Base-by-base conservation (phyloP, 2,113 vertebrate species). In the Dasyornis broadbenti region DNA sequence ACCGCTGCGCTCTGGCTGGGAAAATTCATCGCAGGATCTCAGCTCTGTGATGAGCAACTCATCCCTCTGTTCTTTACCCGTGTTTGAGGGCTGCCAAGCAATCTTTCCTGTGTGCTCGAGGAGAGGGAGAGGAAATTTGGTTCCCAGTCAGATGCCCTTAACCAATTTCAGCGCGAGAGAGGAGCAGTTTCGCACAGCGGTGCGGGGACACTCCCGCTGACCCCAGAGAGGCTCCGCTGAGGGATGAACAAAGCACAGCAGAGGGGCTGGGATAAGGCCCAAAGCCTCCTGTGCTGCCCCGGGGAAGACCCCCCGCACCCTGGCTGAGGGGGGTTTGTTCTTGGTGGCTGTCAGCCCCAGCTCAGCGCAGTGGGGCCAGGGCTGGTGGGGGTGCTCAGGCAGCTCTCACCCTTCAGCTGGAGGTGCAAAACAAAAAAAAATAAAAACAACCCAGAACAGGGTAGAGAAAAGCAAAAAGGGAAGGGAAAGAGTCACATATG, bases 311-410 rank as follows among this genome's bases (percentile, higher is more conserved):
- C 21, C 6, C 17, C 16, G 24, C 45, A 21, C 7, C 28, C 39
- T 27, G 42, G n/a, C 39, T 39, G 5, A 66, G 18, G 3, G 1
- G 18, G 6, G 23, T 63, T 66, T 35, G 20, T 47, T 50, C 63
- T 33, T 13, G 4, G 18, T 21, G 47, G 52, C 54, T 56, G 44
- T 28, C 56, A 53, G 42, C 21, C 61, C 13, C 8, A 2, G 39
- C 26, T 37, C 61, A 72, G 13, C 0, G 0, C 0, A 1, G 22
- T 6, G 28, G 26, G 54, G 5, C 20, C 9, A 0, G 15, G 44
- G 16, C 22, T 47, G 28, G 11, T 10, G 27, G 42, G 69, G 31
- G 15, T 0, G 13, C 11, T 22, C 76, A 52, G 21, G 19, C 54
- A 27, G 14, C 39, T 86, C 50, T 28, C 13, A 18, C 8, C 30